phyloP scores from a whole-genome alignment of 92 coral and sea anemone species.

The Desmophyllum pertusum region DNA sequence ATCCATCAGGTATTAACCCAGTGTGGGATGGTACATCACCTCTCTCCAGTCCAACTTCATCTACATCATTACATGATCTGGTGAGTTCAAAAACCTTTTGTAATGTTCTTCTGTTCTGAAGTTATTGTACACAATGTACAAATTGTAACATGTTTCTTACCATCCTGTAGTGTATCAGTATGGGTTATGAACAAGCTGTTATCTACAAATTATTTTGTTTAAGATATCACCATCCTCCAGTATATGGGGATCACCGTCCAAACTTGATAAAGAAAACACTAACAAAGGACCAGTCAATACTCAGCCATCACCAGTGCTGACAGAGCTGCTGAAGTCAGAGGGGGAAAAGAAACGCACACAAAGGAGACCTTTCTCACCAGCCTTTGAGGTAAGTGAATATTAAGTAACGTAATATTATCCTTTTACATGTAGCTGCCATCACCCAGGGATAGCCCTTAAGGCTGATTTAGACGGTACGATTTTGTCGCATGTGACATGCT shows the following conservation, averaged over 20 bases:
- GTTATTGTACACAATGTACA: too few species aligned
- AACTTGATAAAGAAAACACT: conserved; percentile 57
- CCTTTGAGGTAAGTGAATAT: conserved; percentile 76
- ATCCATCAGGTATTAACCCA: conserved; percentile 43
- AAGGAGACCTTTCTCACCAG: conserved; percentile 89
- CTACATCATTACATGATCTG: conserved; percentile 85
- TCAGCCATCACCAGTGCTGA: conserved; percentile 40
- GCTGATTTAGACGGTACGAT: too few species aligned
- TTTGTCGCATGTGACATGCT: too few species aligned
- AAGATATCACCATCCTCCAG: conserved; percentile 89
- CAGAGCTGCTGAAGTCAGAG: conserved; percentile 30
- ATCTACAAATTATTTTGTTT: neutral
- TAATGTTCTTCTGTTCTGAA: too few species aligned
- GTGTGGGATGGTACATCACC: conserved; percentile 83
- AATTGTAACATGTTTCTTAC: too few species aligned
- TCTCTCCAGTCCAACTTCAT: conserved; percentile 83
- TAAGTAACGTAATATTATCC: neutral
- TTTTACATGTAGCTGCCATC: too few species aligned
- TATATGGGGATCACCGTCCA: conserved; percentile 95
- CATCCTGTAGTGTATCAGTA: too few species aligned
- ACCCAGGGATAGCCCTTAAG: neutral
- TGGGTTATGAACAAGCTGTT: too few species aligned
- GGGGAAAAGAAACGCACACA: conserved; percentile 37
- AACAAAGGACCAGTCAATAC: conserved; percentile 55
- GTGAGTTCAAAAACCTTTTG: too few species aligned